Conservation (phyloP, 2,888 invertebrate genomes). For the Meloe dianella region DNA sequence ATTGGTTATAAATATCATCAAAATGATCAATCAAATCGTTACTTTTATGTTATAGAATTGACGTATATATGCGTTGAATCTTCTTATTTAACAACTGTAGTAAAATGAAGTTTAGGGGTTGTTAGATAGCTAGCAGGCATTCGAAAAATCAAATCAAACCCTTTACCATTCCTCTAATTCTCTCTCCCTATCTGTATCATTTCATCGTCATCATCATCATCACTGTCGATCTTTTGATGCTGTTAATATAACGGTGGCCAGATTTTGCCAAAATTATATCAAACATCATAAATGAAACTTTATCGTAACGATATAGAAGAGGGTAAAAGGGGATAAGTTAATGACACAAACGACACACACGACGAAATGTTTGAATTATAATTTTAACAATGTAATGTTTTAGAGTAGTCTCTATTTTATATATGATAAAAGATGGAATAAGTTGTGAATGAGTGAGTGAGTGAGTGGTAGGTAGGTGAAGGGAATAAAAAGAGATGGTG, state of each 20-base stretch:
- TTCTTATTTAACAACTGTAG: background rate
- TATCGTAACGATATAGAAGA: background rate
- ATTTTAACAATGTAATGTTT: slow-evolving; percentile 10
- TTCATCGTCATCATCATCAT: too few relatives aligned
- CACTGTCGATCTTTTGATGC: too few relatives aligned
- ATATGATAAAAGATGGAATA: background rate
- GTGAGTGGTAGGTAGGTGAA: background rate
- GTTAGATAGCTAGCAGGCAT: background rate
- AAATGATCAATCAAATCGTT: slow-evolving; percentile 3
- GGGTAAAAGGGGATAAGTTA: background rate
- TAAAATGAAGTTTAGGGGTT: slow-evolving; percentile 1
- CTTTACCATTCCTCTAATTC: background rate
- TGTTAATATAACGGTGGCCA: background rate
- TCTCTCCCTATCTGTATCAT: background rate
- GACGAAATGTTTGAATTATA: background rate
- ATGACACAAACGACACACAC: background rate
- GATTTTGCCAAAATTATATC: slow-evolving; percentile 7
- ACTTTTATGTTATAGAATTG: background rate
- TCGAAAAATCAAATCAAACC: slow-evolving; percentile 6
- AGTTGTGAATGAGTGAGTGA: background rate
- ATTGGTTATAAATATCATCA: background rate
- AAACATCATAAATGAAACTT: slow-evolving; percentile 3
- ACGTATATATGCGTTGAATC: background rate
- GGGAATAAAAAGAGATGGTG: too few relatives aligned
- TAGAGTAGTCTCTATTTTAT: background rate